phyloP scores from a whole-genome alignment of 2,888 invertebrate genomes.

The Leucophenga maculata region DNA sequence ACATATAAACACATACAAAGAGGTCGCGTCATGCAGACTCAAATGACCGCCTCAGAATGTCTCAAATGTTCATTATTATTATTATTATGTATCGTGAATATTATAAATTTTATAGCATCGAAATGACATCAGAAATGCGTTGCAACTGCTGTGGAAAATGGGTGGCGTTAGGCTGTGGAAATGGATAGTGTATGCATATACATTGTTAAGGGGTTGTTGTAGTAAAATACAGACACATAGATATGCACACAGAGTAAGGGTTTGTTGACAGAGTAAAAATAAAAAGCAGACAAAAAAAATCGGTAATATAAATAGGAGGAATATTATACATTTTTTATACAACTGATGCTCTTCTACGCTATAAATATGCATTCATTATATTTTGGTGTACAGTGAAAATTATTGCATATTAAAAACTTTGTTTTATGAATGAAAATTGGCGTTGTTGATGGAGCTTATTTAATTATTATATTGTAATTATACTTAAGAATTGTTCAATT shows the following conservation, averaged over 20 bases:
- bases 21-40: neutral
- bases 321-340: no score
- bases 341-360: no score
- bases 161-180: neutral
- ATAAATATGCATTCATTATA: no score
- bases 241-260: conserved; percentile 2
- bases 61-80: conserved; percentile 48
- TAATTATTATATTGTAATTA: no score
- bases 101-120: conserved; percentile 28
- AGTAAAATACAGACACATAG: neutral
- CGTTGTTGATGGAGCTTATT: no score
- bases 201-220: neutral
- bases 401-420: no score
- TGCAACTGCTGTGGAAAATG: no score
- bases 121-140: conserved; percentile 55
- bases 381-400: no score
- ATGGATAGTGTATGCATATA: neutral
- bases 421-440: no score
- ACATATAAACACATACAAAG: conserved; percentile 20
- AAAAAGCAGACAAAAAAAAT: neutral
- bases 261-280: conserved; percentile 6
- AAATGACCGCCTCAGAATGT: conserved; percentile 49
- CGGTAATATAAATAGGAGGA: no score
- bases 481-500: no score
- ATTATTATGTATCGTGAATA: no score